phyloP scores from a whole-genome alignment of 2,797 vertebrate genomes.

The Tapirus indicus region DNA sequence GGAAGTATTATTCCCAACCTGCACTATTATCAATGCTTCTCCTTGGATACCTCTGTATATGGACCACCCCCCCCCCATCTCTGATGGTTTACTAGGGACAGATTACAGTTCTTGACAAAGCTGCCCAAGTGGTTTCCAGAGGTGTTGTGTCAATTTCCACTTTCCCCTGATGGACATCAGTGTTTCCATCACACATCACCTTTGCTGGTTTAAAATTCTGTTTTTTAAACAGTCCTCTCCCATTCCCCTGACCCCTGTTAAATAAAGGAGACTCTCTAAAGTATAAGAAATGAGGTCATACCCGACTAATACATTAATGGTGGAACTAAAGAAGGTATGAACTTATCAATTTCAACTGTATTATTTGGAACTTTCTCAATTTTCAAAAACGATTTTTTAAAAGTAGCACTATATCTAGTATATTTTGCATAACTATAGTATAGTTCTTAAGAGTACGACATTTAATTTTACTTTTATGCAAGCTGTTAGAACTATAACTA shows the following conservation, averaged over 20 bases:
- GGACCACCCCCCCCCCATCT: not conserved
- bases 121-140: not conserved
- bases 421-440: no score
- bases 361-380: not conserved
- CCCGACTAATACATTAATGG: not conserved
- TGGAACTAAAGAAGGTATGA: not conserved
- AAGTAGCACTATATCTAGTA: not conserved
- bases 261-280: not conserved
- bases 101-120: not conserved
- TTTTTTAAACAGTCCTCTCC: not conserved
- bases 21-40: not conserved
- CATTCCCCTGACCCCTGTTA: not conserved
- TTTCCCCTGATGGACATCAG: not conserved
- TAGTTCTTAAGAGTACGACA: not conserved
- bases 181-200: not conserved
- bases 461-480: slow-evolving; percentile 2
- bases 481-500: not conserved
- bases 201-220: not conserved
- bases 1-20: not conserved
- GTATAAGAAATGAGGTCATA: not conserved
- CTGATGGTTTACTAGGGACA: not conserved
- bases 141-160: not conserved
- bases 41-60: fast-evolving
- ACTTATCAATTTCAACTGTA: not conserved
- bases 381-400: slow-evolving; percentile 32